Conservation (phyloP, 2,797 vertebrate genomes). For the Sebastes aleutianus region DNA sequence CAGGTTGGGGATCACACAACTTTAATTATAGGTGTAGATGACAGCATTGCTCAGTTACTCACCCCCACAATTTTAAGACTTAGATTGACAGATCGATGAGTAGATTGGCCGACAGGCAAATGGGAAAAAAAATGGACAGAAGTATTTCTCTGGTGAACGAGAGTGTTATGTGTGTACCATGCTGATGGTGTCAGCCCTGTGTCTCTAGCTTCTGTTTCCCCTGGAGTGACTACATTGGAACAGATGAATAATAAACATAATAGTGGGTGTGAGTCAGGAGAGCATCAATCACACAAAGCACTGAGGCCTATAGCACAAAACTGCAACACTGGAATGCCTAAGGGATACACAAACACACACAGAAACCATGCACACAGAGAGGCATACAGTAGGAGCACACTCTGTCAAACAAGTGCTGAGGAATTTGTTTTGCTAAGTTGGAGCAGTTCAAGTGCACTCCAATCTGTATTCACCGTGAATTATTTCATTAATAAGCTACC, state of each 20-base stretch:
- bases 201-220: conserved; percentile 4
- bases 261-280: conserved; percentile 13
- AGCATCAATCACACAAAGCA: conserved; percentile 1
- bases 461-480: background rate
- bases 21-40: background rate
- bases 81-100: background rate
- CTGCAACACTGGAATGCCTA: conserved; percentile 4
- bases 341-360: background rate
- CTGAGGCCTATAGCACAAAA: conserved; percentile 3
- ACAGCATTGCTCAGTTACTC: background rate
- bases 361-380: background rate
- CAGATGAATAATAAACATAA: conserved; percentile 28
- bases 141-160: background rate
- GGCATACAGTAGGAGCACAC: background rate
- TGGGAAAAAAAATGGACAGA: background rate
- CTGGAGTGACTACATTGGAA: conserved; percentile 4
- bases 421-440: background rate
- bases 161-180: background rate
- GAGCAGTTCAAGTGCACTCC: background rate
- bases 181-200: conserved; percentile 7
- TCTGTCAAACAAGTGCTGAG: background rate
- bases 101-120: background rate
- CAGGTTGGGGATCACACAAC: background rate
- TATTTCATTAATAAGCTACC: background rate
- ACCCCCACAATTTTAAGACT: background rate